Evolutionary conservation across 2,888 invertebrate species (phyloP).

Genomic region (Seira ritae): DNA sequence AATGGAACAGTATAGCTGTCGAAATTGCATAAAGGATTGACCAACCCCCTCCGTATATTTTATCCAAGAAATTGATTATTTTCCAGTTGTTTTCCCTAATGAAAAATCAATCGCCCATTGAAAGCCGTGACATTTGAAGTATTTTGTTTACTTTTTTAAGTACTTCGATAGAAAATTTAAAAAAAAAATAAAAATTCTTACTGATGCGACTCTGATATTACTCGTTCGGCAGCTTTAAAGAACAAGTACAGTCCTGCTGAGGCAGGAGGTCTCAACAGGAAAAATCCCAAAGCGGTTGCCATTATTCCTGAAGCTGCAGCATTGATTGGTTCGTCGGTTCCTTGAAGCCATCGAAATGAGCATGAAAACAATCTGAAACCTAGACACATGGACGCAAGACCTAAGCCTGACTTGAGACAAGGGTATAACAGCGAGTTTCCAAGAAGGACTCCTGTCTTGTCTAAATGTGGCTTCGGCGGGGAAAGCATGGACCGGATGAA

Average conservation of each 20-base stretch:
- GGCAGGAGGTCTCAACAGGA: conserved; percentile 69
- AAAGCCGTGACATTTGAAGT: too few species aligned
- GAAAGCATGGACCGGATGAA: conserved; percentile 48
- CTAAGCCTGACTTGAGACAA: conserved; percentile 69
- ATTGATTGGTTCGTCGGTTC: conserved; percentile 69
- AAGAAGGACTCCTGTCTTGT: conserved; percentile 48
- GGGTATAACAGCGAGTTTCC: conserved; percentile 57
- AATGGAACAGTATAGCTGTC: conserved; percentile 86
- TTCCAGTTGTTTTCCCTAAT: conserved; percentile 70
- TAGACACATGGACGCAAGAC: conserved; percentile 70
- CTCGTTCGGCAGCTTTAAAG: conserved; percentile 71
- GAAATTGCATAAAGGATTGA: conserved; percentile 84
- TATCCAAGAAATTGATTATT: conserved; percentile 68
- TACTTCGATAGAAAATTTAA: not conserved
- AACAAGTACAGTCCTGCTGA: conserved; percentile 70
- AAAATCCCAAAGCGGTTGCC: conserved; percentile 70
- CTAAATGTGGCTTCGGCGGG: conserved; percentile 39
- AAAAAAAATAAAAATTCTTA: conserved; percentile 33
- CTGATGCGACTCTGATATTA: conserved; percentile 71
- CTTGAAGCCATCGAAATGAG: conserved; percentile 73
- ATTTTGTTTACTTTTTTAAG: not conserved
- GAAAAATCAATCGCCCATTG: too few species aligned
- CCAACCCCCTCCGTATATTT: conserved; percentile 73
- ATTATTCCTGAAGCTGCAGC: conserved; percentile 70
- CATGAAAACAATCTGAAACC: conserved; percentile 71